Evolutionary conservation across 2,797 vertebrate species (phyloP).

Genomic region (Artibeus lituratus): DNA sequence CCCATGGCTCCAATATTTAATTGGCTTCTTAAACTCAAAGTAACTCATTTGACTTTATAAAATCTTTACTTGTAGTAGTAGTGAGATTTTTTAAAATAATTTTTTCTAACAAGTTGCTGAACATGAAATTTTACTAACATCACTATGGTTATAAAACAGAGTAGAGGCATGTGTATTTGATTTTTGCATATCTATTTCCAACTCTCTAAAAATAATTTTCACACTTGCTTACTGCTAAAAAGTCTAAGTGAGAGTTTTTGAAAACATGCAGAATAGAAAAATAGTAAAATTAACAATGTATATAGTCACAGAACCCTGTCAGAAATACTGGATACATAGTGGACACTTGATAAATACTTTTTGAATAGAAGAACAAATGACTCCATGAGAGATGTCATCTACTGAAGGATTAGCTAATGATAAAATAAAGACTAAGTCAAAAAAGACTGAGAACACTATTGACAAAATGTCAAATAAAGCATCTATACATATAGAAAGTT

Average conservation of each 20-base stretch:
- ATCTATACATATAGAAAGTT: background rate
- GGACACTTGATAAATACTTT: background rate
- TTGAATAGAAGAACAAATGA: background rate
- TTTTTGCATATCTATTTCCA: constrained; percentile 34
- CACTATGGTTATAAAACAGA: background rate
- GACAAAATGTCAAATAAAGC: background rate
- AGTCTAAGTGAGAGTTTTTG: background rate
- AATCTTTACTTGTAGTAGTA: background rate
- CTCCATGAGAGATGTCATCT: background rate
- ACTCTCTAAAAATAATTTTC: constrained; percentile 19
- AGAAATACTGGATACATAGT: background rate
- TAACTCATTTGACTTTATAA: constrained; percentile 36
- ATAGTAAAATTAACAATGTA: background rate
- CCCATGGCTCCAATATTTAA: background rate
- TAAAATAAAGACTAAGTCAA: background rate
- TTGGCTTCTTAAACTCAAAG: constrained; percentile 13
- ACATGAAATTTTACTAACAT: constrained; percentile 12
- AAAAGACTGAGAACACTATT: background rate
- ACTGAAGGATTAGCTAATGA: background rate
- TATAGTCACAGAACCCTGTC: background rate
- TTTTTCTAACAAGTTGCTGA: constrained; percentile 15
- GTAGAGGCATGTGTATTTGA: background rate
- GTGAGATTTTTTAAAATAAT: background rate
- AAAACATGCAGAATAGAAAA: constrained; percentile 14
- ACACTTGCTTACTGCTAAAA: background rate